Base-by-base conservation (phyloP, 2,113 vertebrate species). In the Ophthalmolycus amberensis region DNA sequence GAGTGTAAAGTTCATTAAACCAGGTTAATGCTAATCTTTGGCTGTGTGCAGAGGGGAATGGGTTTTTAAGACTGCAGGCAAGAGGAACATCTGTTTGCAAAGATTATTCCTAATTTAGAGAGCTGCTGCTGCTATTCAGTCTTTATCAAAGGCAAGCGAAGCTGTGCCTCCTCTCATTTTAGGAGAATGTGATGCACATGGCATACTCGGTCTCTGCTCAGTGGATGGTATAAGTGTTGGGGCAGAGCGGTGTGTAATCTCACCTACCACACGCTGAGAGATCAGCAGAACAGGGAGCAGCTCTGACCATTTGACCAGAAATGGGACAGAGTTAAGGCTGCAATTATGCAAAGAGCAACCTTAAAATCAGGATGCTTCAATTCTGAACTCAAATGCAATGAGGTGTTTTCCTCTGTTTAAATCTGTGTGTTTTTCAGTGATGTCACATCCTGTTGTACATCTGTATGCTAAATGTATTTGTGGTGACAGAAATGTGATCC, bases 21-120 rank as follows among this genome's bases (percentile, higher is more conserved):
- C 86, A 92, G 89, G 92, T 94, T 93, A 93, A 93, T 94, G 86
- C 93, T 85, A 94, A 93, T 93, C 80, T 93, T 83, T 84, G 86
- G 70, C 80, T 85, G 87, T 88, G 79, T 85, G 82, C 82, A 72
- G 59, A 5, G 37, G 68, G 58, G 70, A 75, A 77, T 83, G 87
- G 60, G 82, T 90, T 94, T 93, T 92, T 92, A 90, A 86, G 89
- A 90, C 95, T 94, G 83, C 85, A 88, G 93, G 95, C 91, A 85
- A 91, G 75, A 88, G 76, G 86, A 95, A 93, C 94, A 95, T 93
- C 95, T 96, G 94, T 88, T 94, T 83, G 80, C 88, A 77, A 80
- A 85, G 85, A 87, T 82, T 87, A 91, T 90, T 89, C 79, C 88
- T 85, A 89, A 90, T 94, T 95, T 91, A 89, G 86, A 85, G 79